These are phyloP conservation scores for Phragmatobia fuliginosa DNA, from an alignment of 2,888 invertebrate genomes.

Conservation along the genomic window DNA sequence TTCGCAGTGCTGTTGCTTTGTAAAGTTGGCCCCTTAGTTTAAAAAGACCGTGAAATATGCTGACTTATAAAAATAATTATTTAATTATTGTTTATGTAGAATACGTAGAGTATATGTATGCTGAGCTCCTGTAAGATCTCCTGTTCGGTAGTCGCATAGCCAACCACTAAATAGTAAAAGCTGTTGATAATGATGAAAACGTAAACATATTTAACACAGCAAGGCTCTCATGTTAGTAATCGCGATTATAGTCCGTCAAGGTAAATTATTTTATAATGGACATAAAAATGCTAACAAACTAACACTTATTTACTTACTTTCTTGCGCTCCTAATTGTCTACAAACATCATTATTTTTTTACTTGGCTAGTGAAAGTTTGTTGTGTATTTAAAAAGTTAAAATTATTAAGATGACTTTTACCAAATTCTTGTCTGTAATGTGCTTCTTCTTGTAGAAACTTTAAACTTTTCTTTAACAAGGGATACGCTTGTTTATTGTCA, in stretches of 20 bases:
- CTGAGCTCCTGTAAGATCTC: too few species aligned
- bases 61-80: too few species aligned
- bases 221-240: not conserved
- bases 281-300: not conserved
- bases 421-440: not conserved
- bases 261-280: constrained; percentile 2
- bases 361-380: constrained; percentile 12
- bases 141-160: too few species aligned
- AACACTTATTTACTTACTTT: constrained; percentile 12
- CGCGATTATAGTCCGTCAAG: not conserved
- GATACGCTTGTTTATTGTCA: too few species aligned
- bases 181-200: too few species aligned
- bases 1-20: too few species aligned
- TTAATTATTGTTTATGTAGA: too few species aligned
- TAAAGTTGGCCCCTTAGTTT: too few species aligned
- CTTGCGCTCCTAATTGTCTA: constrained; percentile 9
- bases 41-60: too few species aligned
- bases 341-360: constrained; percentile 12
- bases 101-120: too few species aligned
- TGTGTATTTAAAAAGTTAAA: not conserved
- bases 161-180: too few species aligned
- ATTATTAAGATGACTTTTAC: not conserved
- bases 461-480: too few species aligned
- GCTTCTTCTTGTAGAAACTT: not conserved
- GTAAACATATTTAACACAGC: not conserved